Conservation (phyloP, 2,113 vertebrate species). For the Microcebus murinus region DNA sequence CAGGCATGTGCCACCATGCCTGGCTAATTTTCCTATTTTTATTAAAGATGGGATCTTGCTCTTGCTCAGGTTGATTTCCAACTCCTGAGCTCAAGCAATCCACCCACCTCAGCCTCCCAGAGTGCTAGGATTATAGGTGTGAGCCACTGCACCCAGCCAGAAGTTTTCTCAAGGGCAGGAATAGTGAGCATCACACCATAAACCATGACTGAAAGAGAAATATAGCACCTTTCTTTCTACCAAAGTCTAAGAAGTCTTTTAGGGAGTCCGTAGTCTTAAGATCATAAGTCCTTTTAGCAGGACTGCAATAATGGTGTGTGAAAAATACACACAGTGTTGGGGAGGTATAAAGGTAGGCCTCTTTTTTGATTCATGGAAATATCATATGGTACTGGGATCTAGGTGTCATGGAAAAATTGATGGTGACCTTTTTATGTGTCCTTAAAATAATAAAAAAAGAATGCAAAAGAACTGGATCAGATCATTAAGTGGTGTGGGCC, state of each 20-base stretch:
- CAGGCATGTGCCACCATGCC: too few species aligned
- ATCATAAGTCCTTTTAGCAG: not conserved
- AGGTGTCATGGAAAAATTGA: not conserved
- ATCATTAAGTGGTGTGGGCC: not conserved
- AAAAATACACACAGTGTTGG: not conserved
- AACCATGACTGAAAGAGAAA: not conserved
- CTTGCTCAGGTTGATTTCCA: too few species aligned
- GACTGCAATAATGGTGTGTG: not conserved
- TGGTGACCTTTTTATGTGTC: not conserved
- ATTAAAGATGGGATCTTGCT: too few species aligned
- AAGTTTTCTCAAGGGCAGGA: not conserved
- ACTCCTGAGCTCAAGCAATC: too few species aligned
- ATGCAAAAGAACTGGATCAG: not conserved
- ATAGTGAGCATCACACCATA: not conserved
- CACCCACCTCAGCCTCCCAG: too few species aligned
- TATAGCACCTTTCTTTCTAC: not conserved
- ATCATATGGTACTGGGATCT: not conserved
- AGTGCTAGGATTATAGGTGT: too few species aligned
- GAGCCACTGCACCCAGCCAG: too few species aligned
- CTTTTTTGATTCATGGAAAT: not conserved
- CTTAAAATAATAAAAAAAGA: not conserved
- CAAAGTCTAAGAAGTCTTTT: not conserved
- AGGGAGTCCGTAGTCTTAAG: not conserved
- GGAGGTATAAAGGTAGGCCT: not conserved
- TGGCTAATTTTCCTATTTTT: too few species aligned